Conservation (phyloP, 2,888 invertebrate genomes). For the Arge pagana region DNA sequence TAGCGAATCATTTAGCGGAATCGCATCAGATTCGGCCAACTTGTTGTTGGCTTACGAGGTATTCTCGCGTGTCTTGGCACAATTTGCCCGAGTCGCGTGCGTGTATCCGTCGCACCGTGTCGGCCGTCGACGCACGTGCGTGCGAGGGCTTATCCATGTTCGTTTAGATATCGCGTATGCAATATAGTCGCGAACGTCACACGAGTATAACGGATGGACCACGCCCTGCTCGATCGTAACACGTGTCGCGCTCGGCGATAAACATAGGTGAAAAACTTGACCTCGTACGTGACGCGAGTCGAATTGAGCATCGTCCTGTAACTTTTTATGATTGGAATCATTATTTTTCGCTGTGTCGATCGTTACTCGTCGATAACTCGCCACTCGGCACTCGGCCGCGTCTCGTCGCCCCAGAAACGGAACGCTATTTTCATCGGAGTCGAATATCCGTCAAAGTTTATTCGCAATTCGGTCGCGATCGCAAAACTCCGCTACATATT, state of each 20-base stretch:
- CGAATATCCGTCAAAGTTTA: too few species aligned
- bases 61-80: constrained; percentile 10
- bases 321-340: too few species aligned
- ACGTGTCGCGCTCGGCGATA: background rate
- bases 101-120: constrained; percentile 2
- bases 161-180: background rate
- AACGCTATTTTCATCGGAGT: too few species aligned
- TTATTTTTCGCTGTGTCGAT: too few species aligned
- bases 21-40: background rate
- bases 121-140: background rate
- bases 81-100: constrained; percentile 11
- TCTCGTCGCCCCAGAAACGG: too few species aligned
- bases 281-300: too few species aligned
- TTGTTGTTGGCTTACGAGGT: background rate
- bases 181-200: constrained; percentile 9
- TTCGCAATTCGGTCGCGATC: too few species aligned
- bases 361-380: too few species aligned
- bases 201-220: constrained; percentile 14
- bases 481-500: too few species aligned
- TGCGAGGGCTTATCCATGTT: background rate
- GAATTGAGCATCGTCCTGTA: too few species aligned
- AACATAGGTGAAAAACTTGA: background rate
- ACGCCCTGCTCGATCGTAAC: constrained; percentile 8
- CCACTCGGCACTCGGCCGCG: too few species aligned
- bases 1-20: constrained; percentile 12